Evolutionary conservation across 2,888 invertebrate genomes (phyloP), one percentile per base, ranked within the genome.

Genomic region (Oscheius myriophilus): DNA sequence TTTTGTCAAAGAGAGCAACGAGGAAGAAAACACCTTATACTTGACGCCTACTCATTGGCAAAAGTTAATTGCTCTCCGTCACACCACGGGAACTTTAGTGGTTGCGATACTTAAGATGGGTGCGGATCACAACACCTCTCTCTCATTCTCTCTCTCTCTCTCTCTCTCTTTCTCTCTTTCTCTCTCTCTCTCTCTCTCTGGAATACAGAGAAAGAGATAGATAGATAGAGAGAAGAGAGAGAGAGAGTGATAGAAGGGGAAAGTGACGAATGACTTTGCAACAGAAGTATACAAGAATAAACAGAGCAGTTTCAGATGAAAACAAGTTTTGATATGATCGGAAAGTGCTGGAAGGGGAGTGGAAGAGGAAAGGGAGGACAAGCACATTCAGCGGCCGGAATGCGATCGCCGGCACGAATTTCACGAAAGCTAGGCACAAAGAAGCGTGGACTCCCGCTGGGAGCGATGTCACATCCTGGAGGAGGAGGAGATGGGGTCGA

Each of bases 351-450:
- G 21, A 58, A 43, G 23, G 12, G 42, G 58, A 16, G 23, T 25
- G 45, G 14, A 58, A 3, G 21, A 23, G n/a, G 54, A 2, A 46
- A 9, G 11, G 46, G 46, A 46, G 11, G 57, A 25, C 54, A 54
- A 57, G 57, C 57, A 57, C 57, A 57, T 57, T 57, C 41, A 41
- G 59, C 23, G 43, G 59, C 12, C n/a, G 59, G 46, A 45, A 45
- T 43, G 59, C 14, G 59, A 59, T 43, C 59, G 59, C 57, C 33
- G 33, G 33, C 33, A 33, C 33, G 33, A 33, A 33, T 33, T n/a
- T n/a, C 18, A 46, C n/a, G 21, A 21, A 21, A 21, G 18, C 21
- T 23, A 18, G 54, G 25, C 26, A 54, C 33, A 21, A 11, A 54
- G 54, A 23, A 25, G 39, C 25, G 26, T 25, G 54, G 26, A 26